These are phyloP conservation scores for Hyposoter didymator DNA, from an alignment of 2,888 invertebrate species.

Conservation along the genomic window DNA sequence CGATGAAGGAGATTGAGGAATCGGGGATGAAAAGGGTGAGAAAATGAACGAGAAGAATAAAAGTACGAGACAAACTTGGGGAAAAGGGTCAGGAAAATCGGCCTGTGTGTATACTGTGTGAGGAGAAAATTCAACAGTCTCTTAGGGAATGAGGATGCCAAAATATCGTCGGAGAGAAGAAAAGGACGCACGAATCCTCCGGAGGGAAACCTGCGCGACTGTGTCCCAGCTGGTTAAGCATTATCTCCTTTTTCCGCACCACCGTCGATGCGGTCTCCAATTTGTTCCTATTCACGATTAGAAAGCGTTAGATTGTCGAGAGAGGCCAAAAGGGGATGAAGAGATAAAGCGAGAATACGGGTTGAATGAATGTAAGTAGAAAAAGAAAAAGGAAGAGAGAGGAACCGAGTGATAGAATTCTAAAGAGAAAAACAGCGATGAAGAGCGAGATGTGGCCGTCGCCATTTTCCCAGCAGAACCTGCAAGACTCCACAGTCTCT, in stretches of 20 bases:
- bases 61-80: constrained; percentile 52
- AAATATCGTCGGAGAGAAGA: constrained; percentile 30
- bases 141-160: constrained; percentile 33
- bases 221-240: constrained; percentile 29
- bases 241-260: constrained; percentile 58
- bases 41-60: constrained; percentile 44
- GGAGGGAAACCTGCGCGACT: constrained; percentile 23
- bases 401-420: constrained; percentile 21
- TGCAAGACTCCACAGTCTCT: constrained; percentile 49
- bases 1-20: constrained; percentile 14
- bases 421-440: constrained; percentile 36
- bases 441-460: constrained; percentile 42
- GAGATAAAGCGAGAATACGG: constrained; percentile 43
- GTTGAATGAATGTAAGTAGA: constrained; percentile 30
- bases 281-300: constrained; percentile 74
- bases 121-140: constrained; percentile 29
- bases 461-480: constrained; percentile 57
- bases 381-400: constrained; percentile 42
- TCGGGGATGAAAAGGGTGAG: constrained; percentile 16
- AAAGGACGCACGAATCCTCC: constrained; percentile 13
- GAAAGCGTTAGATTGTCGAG: constrained; percentile 70
- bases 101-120: constrained; percentile 4
- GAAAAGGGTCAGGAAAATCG: constrained; percentile 65
- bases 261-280: constrained; percentile 67
- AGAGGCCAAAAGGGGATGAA: constrained; percentile 48